Evolutionary conservation across 2,888 invertebrate genomes (phyloP), one percentile per base, ranked within the genome.

Genomic region (Protodeltote pygarga): DNA sequence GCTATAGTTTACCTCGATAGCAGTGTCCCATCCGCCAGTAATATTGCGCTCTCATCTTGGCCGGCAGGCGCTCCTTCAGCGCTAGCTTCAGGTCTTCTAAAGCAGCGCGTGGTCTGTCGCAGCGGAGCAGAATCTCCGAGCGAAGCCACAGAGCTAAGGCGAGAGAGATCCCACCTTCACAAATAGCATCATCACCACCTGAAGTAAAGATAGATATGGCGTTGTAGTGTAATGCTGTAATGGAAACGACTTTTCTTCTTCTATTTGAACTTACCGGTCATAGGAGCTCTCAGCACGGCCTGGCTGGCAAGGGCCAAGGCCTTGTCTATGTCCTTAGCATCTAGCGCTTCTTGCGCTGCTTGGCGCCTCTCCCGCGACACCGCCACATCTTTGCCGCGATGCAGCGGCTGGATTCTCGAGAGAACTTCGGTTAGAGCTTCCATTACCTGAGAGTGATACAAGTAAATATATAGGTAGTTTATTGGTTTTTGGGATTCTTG

Each of bases 11-110:
- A 90, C 92, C 93, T 81, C 87, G 85, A 70, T 95, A 95, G 51
- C 95, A 95, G 41, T 94, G 92, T 0, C 95, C 95, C 93, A 96
- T 94, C 62, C 94, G 89, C 85, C 94, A 93, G 73, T 95, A 96
- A 54, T 95, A 94, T 48, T 95, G 94, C 0, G 93, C 91, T 50
- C 95, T 94, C 83, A 93, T 90, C 47, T 92, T 93, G 0, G 92
- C 92, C 0, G 95, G 94, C 3, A 95, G 84, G 1, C 94, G 93
- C 71, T 94, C 93, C 52, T 94, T 94, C 2, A 94, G 77, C 0
- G 95, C 94, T 52, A 94, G 73, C 65, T 95, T 94, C 2, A 96
- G 83, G 77, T 97, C 97, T 34, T 92, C 92, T 1, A 96, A 75
- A 0, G 95, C 95, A 0, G 93, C 87, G 32, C 89, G 81, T 9